These are phyloP conservation scores for Hystrix brachyura DNA, from an alignment of 2,113 vertebrate genomes.

Conservation along the genomic window DNA sequence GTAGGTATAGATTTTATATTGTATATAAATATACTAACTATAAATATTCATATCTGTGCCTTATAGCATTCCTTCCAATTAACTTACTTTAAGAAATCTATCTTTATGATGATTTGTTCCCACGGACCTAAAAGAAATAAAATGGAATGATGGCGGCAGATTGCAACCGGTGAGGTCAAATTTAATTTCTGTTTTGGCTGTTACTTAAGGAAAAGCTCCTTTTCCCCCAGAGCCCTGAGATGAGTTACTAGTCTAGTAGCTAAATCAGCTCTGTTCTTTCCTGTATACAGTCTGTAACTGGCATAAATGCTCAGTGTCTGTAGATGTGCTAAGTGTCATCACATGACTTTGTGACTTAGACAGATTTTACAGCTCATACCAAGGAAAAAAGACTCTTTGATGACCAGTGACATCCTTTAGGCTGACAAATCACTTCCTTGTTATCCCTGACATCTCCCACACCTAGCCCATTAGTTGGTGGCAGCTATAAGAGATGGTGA, in stretches of 20 bases:
- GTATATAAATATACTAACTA: background rate
- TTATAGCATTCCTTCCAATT: constrained; percentile 16
- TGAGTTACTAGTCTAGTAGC: background rate
- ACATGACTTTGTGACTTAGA: constrained; percentile 63
- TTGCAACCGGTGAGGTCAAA: background rate
- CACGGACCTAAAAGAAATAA: constrained; percentile 17
- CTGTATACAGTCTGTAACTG: constrained; percentile 32
- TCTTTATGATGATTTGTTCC: background rate
- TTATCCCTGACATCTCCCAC: constrained; percentile 68
- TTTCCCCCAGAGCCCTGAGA: background rate
- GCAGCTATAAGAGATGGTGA: constrained; percentile 53
- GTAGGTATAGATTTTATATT: constrained; percentile 1
- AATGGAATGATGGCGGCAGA: background rate
- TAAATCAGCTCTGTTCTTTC: constrained; percentile 42
- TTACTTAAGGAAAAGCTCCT: constrained; percentile 36
- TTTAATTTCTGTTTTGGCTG: constrained; percentile 53
- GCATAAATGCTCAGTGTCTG: constrained; percentile 63
- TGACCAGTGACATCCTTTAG: constrained; percentile 69
- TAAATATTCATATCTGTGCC: constrained; percentile 13
- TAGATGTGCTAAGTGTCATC: constrained; percentile 52
- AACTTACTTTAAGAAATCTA: constrained; percentile 33
- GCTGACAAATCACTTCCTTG: constrained; percentile 75
- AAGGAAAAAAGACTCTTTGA: constrained; percentile 68
- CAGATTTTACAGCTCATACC: constrained; percentile 62
- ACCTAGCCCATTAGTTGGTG: constrained; percentile 71